Base-by-base conservation (phyloP, 2,113 vertebrate genomes). In the Sterrhoptilus dennistouni region DNA sequence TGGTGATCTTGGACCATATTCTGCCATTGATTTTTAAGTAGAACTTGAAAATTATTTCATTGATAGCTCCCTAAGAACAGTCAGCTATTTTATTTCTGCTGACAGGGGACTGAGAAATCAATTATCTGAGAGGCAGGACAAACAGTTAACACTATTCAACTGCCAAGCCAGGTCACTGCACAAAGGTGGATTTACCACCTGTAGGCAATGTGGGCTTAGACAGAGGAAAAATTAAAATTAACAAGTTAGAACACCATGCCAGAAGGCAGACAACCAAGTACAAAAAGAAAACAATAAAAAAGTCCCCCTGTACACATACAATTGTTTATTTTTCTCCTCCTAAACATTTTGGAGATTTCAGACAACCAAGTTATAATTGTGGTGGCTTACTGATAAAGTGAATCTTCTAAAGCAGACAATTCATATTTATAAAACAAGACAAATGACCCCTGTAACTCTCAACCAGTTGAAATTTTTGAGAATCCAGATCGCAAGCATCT, bases 41-140 rank as follows among this genome's bases (percentile, higher is more conserved):
- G 79, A 89, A 95, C 76, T 86, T 78, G 42, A 63, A 89, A 92
- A 86, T 95, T 57, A 92, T 90, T 92, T 83, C 89, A 93, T n/a
- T 90, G 82, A 90, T 47, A 84, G 75, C 38, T 89, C 68, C 83
- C 66, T 91, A 96, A 71, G 64, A 94, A 88, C 76, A 84, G 44
- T 68, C 69, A 83, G 76, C 65, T 95, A 42, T 77, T 95, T 95
- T 83, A 91, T 84, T 94, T 94, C 74, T 95, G 77, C 72, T 82
- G 81, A 84, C 77, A 95, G 44, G 28, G 17, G 57, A 89, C 0
- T 89, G 88, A 84, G 65, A 94, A 96, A 96, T 95, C 87, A 96
- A 89, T 96, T 84, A 65, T 69, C 65, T 47, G 52, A 87, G n/a
- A 94, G 80, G 88, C 50, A 42, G 86, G 24, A 78, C 2, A 5